Evolutionary conservation across 2,113 vertebrate species (phyloP).

Genomic region (Odobenus rosmarus): DNA sequence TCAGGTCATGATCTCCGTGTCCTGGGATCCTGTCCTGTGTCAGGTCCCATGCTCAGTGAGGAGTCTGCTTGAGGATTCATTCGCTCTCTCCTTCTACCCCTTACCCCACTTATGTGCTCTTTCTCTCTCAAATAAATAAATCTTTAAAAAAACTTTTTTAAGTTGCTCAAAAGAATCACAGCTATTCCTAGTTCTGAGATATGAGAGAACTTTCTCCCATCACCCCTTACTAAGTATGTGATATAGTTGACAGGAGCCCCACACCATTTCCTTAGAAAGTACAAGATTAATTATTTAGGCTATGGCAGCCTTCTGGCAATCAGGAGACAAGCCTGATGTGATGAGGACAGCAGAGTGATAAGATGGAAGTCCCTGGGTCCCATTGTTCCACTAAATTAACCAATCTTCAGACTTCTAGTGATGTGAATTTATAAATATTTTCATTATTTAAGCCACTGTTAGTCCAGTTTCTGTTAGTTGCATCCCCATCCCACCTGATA

Average conservation of each 20-base stretch:
- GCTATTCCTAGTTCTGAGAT: background rate
- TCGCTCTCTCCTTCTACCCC: background rate
- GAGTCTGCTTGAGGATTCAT: background rate
- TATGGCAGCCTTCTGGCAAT: background rate
- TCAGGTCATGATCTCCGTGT: background rate
- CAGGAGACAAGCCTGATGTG: background rate
- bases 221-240: background rate
- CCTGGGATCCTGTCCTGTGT: background rate
- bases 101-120: background rate
- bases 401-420: background rate
- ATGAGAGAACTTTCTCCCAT: background rate
- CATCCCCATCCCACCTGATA: background rate
- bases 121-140: background rate
- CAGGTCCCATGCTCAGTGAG: background rate
- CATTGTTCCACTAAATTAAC: background rate
- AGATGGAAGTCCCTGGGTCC: background rate
- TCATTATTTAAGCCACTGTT: background rate
- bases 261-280: background rate
- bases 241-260: background rate
- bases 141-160: background rate
- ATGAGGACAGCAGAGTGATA: background rate
- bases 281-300: background rate
- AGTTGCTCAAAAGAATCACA: background rate
- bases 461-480: background rate
- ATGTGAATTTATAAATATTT: background rate